phyloP scores from a whole-genome alignment of 2,888 invertebrate genomes.

The Aleiodes leptofemur region DNA sequence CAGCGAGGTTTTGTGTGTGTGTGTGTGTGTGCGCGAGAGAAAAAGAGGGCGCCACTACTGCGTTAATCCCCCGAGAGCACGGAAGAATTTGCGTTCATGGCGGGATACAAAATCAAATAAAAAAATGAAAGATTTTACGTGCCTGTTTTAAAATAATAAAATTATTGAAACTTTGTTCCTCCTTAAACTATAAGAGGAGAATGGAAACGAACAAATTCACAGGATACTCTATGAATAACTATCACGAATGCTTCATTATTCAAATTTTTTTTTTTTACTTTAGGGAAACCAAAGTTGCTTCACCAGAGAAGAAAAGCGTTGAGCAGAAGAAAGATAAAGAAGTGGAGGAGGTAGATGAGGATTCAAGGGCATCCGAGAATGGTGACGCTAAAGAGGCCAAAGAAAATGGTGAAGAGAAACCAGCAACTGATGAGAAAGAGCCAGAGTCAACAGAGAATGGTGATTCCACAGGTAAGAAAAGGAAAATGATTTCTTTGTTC shows the following conservation, averaged over 20 bases:
- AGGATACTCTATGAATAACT: neutral
- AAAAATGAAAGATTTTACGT: neutral
- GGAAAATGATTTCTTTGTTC: conserved; percentile 17
- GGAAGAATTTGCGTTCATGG: neutral
- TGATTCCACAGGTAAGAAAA: conserved; percentile 72
- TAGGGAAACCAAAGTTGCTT: conserved; percentile 73
- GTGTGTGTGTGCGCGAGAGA: neutral
- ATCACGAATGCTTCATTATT: conserved; percentile 6
- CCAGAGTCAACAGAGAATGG: conserved; percentile 74
- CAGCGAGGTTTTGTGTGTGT: too few species aligned
- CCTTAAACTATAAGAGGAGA: neutral
- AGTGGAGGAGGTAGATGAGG: conserved; percentile 75
- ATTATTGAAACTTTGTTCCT: neutral
- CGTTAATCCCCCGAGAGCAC: neutral
- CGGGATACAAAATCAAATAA: conserved; percentile 13
- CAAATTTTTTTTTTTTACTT: conserved; percentile 41
- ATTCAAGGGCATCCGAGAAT: conserved; percentile 74
- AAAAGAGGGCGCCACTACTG: conserved; percentile 8
- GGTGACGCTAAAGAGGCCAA: conserved; percentile 72
- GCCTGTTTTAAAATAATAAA: neutral
- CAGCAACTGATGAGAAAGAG: conserved; percentile 74
- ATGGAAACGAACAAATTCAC: too few species aligned
- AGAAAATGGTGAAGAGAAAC: conserved; percentile 75
- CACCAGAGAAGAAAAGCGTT: conserved; percentile 76
- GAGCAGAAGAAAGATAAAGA: conserved; percentile 74